phyloP scores from a whole-genome alignment of 2,797 vertebrate genomes.

The Remorina albescens region DNA sequence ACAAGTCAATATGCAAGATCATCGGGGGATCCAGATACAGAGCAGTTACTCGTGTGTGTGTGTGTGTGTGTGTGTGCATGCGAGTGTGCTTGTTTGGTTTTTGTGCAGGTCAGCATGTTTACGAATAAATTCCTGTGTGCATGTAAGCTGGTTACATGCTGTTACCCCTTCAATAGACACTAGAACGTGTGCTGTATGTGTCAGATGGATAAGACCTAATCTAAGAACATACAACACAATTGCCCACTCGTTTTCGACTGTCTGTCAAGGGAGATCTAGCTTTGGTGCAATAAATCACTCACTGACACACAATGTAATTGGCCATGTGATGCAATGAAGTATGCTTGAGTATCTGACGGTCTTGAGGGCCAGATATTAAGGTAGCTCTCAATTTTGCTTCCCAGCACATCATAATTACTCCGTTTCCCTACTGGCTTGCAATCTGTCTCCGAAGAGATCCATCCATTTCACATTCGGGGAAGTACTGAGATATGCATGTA shows the following conservation, averaged over 20 bases:
- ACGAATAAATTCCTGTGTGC: not conserved
- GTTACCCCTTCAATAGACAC: conserved; percentile 26
- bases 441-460: conserved; percentile 76
- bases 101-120: conserved; percentile 16
- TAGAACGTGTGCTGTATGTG: conserved; percentile 5
- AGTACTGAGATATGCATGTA: conserved; percentile 31
- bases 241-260: conserved; percentile 46
- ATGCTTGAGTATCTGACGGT: conserved; percentile 71
- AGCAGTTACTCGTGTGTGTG: conserved; percentile 3
- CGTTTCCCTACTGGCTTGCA: conserved; percentile 74
- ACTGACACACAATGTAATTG: conserved; percentile 77
- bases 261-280: conserved; percentile 51
- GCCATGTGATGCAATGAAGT: conserved; percentile 70
- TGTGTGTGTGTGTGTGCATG: not conserved
- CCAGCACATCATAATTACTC: conserved; percentile 81
- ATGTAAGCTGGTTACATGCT: conserved; percentile 38
- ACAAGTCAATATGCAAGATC: not conserved
- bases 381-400: conserved; percentile 74
- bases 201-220: conserved; percentile 59
- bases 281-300: conserved; percentile 75
- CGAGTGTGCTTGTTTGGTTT: conserved; percentile 8
- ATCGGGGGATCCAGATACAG: conserved; percentile 6
- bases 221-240: conserved; percentile 47
- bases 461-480: conserved; percentile 66
- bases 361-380: conserved; percentile 66